Conservation (phyloP, 2,113 vertebrate genomes). For the Misgurnus anguillicaudatus region DNA sequence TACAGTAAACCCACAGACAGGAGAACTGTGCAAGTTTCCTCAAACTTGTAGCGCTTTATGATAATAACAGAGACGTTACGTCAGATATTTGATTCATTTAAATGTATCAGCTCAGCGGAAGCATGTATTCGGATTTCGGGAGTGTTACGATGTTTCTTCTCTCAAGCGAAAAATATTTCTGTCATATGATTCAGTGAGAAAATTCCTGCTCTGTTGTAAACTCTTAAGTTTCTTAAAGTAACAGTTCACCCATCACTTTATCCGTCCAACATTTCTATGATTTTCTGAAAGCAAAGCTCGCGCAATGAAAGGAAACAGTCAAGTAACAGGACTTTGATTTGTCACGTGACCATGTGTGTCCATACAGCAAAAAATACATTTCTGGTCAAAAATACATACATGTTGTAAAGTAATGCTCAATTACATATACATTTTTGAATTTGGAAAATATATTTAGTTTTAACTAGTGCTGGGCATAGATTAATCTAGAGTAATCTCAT, state of each 20-base stretch:
- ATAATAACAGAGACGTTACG: neutral
- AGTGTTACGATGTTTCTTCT: neutral
- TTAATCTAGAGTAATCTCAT: too few relatives aligned
- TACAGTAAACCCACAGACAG: neutral
- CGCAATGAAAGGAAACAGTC: neutral
- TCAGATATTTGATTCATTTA: neutral
- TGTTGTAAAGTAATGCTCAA: too few relatives aligned
- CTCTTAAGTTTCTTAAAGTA: conserved; percentile 2
- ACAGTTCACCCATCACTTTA: neutral
- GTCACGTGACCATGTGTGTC: too few relatives aligned
- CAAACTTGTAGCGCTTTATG: neutral
- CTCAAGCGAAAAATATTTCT: conserved; percentile 6
- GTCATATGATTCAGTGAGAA: conserved; percentile 60
- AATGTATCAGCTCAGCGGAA: neutral
- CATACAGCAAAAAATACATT: too few relatives aligned
- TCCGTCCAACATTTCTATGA: too few relatives aligned
- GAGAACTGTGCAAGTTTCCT: neutral
- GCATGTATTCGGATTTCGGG: too few relatives aligned
- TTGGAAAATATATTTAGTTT: too few relatives aligned
- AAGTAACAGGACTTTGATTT: neutral
- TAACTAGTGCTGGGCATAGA: too few relatives aligned
- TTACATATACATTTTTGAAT: too few relatives aligned
- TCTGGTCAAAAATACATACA: too few relatives aligned
- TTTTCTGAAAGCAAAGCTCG: too few relatives aligned
- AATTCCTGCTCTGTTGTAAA: conserved; percentile 22